phyloP scores from a whole-genome alignment of 2,888 invertebrate species.

The Lamproptera curius region DNA sequence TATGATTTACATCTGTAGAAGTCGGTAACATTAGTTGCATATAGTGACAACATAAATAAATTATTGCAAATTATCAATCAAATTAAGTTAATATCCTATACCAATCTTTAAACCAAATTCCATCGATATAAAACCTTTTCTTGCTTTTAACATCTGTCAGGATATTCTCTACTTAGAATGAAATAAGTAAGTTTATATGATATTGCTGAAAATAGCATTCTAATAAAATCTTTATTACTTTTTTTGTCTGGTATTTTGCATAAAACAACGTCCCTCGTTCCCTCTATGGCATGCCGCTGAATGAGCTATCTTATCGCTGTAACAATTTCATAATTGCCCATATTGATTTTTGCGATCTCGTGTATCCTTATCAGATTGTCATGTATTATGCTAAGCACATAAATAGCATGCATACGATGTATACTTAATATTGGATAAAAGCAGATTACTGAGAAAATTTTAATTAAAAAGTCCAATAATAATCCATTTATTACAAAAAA shows the following conservation, averaged over 20 bases:
- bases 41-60: too few relatives aligned
- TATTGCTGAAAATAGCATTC: neutral
- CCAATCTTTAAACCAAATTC: neutral
- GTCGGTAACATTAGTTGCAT: too few relatives aligned
- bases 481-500: too few relatives aligned
- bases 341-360: slow-evolving; percentile 11
- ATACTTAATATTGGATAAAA: too few relatives aligned
- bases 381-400: neutral
- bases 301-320: slow-evolving; percentile 7
- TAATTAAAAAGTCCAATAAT: too few relatives aligned
- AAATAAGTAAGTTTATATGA: too few relatives aligned
- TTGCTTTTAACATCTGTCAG: neutral
- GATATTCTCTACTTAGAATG: too few relatives aligned
- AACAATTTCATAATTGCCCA: slow-evolving; percentile 15
- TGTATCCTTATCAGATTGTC: neutral
- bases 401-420: too few relatives aligned
- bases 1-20: too few relatives aligned
- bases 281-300: neutral
- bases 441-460: too few relatives aligned
- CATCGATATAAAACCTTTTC: neutral
- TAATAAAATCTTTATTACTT: neutral
- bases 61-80: too few relatives aligned
- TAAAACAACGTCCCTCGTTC: neutral
- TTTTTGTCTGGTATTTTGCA: neutral
- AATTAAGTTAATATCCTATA: too few relatives aligned